Conservation (phyloP, 2,797 vertebrate species). For the Centropyge bicolor region DNA sequence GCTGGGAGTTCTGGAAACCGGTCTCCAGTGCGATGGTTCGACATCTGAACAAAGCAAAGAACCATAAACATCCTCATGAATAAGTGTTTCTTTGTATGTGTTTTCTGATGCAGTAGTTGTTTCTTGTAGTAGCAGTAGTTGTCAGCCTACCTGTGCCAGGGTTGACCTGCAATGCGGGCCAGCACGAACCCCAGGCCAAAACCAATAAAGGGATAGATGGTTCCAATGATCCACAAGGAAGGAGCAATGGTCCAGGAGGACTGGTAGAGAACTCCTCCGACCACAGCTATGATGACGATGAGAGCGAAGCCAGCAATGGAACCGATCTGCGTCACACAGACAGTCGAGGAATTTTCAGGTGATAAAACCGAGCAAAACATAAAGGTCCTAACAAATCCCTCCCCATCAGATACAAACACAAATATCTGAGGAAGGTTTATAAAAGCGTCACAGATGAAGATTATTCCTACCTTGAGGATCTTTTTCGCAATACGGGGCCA, state of each 20-base stretch:
- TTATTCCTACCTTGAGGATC: conserved; percentile 91
- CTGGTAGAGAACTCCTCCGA: conserved; percentile 93
- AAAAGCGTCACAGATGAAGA: not conserved
- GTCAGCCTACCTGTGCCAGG: conserved; percentile 91
- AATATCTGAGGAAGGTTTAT: not conserved
- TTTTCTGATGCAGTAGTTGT: no score
- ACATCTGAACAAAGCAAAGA: conserved; percentile 83
- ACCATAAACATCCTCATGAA: not conserved
- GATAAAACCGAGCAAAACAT: rapidly evolving
- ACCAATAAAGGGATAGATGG: conserved; percentile 92
- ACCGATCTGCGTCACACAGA: conserved; percentile 85
- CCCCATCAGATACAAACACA: not conserved
- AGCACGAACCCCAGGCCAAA: conserved; percentile 90
- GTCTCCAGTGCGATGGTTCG: conserved; percentile 97
- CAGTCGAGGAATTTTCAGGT: not conserved
- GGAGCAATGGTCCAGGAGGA: conserved; percentile 93
- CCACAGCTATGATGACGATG: conserved; percentile 90
- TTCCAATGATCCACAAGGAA: conserved; percentile 93
- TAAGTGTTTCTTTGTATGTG: not conserved
- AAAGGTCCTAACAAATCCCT: not conserved
- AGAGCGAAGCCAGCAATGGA: conserved; percentile 88
- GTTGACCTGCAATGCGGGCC: conserved; percentile 89
- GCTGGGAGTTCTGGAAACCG: conserved; percentile 94
- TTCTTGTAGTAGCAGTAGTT: no score
- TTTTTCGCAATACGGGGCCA: conserved; percentile 90